Conservation (phyloP, 2,113 vertebrate genomes). For the Amblyopsis rosae region DNA sequence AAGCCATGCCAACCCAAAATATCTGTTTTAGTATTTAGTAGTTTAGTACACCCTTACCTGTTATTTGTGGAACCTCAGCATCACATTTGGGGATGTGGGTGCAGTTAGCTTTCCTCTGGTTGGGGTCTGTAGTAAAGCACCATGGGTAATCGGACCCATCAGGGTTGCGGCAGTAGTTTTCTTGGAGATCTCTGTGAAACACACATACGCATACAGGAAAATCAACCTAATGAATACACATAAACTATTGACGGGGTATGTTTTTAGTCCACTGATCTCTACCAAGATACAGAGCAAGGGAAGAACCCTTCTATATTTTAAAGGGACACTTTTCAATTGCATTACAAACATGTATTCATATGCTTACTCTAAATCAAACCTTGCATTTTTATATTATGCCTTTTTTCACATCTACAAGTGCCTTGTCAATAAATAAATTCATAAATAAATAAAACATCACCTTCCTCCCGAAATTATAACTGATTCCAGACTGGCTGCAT, state of each 20-base stretch:
- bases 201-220: conserved; percentile 26
- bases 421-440: conserved; percentile 5
- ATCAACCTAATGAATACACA: background rate
- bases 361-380: background rate
- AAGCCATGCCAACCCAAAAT: background rate
- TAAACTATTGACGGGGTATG: background rate
- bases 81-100: conserved; percentile 93
- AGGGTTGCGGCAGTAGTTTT: conserved; percentile 96
- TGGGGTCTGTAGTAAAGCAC: conserved; percentile 95
- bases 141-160: conserved; percentile 93
- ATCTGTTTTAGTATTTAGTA: background rate
- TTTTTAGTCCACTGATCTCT: background rate
- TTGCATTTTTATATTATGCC: background rate
- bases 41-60: conserved; percentile 55
- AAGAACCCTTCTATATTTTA: no score
- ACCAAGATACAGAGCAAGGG: no score
- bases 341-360: no score
- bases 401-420: conserved; percentile 14
- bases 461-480: background rate
- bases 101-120: conserved; percentile 88
- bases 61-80: conserved; percentile 55
- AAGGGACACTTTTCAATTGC: no score
- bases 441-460: background rate
- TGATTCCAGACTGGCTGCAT: background rate
- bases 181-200: conserved; percentile 84